Base-by-base conservation (phyloP, 2,888 invertebrate genomes). In the Lottia scabra region DNA sequence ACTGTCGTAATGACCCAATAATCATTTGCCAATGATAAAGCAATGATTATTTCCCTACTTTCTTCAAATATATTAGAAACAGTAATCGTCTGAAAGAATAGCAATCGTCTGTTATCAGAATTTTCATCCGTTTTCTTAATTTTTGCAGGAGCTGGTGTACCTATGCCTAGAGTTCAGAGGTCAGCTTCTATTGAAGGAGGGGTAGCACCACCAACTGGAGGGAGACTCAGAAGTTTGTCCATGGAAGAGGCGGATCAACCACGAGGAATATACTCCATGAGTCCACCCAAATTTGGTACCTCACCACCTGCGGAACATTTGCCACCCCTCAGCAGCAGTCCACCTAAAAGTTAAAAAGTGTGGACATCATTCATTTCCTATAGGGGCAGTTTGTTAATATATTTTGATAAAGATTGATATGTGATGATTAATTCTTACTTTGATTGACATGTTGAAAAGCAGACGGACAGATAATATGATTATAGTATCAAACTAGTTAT, bases 131-230 rank as follows among this genome's bases (percentile, higher is more conserved):
- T n/a, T n/a, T n/a, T n/a, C n/a, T n/a, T n/a, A n/a, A 46, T 67
- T 48, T 26, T 80, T 80, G 8, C 84, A 90, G 89, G 95, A 85
- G 95, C 95, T 63, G 95, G 95, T 0, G 93, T 95, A 63, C 93
- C 94, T 0, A 93, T 95, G 90, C 95, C 95, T 0, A 94, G 95
- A 19, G 93, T 95, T 67, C 94, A 94, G 87, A 92, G 95, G 68
- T 92, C 83, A 13, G 74, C 80, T 15, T 85, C 84, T 2, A 74
- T 80, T 16, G 85, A 84, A 66, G 75, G 75, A n/a, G 79, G 78
- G 8, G 71, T 78, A 4, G 80, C 77, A 38, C 78, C 74, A 19
- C 43, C 73, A 43, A 68, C 80, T 68, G 70, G 79, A 44, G 74
- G 81, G 12, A 81, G 87, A 27, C 80, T 81, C 56, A 94, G 95